Evolutionary conservation across 2,888 invertebrate genomes (phyloP), one percentile per base, ranked within the genome.

Genomic region (Cotesia congregata): DNA sequence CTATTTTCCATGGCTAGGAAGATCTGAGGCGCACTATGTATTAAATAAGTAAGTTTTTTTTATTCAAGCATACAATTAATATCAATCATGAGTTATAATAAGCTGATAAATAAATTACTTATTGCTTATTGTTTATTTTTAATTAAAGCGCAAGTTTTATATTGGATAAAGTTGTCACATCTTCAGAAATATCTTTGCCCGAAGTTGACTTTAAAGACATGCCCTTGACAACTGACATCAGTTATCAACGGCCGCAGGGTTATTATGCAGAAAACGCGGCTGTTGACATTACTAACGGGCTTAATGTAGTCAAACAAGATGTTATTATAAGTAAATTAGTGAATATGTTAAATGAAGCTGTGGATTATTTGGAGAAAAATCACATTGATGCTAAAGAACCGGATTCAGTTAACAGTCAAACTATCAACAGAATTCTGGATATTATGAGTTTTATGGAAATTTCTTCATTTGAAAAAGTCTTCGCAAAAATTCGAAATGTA

Each of bases 11-110:
- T 90, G 87, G 83, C 84, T 86, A 67, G 85, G 83, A 1, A 81
- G 80, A 76, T 86, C 84, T 30, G 89, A 89, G 61, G 85, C 86
- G 72, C 88, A 90, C 69, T 88, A 88, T 67, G 81, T 90, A 20
- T 81, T 85, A 75, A 88, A 89, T 5, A 90, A 90, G 89, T 89
- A 83, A 80, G 82, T 82, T 65, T 61, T 30, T 60, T 3, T 70
- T 17, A 74, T 38, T 72, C 1, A 50, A 12, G 30, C 30, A 30
- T 30, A 30, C 30, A 30, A 0, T 20, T 61, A 7, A 60, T 62
- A 78, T 15, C 30, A 30, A 30, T 2, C 30, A 30, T 30, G 30
- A 30, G 30, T 30, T 3, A 30, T 30, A 30, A 30, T 30, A 30
- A 30, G 30, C 30, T 30, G 30, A 30, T 30, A 30, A 30, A 30